Conservation (phyloP, 2,113 vertebrate species). For the Sterna hirundo region DNA sequence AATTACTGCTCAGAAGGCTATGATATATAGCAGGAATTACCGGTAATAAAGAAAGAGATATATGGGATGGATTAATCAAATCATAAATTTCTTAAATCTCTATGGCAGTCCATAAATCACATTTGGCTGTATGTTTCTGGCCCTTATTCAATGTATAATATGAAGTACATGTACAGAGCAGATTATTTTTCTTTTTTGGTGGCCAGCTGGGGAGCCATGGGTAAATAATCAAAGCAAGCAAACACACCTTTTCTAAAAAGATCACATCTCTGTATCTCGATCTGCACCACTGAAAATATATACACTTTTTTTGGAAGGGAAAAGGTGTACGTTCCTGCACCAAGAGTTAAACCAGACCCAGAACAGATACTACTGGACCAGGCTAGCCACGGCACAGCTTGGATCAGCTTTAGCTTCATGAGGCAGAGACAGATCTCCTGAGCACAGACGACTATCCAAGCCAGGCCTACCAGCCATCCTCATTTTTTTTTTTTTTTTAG, state of each 20-base stretch:
- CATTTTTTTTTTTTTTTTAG: background rate
- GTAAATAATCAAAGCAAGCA: background rate
- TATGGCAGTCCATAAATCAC: conserved; percentile 45
- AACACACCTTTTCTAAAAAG: background rate
- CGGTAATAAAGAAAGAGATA: conserved; percentile 52
- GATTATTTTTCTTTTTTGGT: background rate
- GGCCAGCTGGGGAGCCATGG: background rate
- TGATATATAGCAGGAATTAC: conserved; percentile 45
- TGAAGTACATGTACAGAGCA: background rate
- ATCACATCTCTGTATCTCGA: background rate
- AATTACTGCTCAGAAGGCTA: background rate
- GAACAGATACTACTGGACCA: background rate
- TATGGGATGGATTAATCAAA: conserved; percentile 66
- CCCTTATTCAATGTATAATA: background rate
- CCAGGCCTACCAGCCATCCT: background rate
- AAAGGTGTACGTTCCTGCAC: background rate
- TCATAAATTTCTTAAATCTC: conserved; percentile 58
- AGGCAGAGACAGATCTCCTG: background rate
- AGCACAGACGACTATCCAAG: background rate
- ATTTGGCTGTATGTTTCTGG: background rate
- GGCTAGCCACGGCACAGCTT: background rate
- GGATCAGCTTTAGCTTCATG: background rate
- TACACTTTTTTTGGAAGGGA: background rate
- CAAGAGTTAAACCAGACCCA: background rate
- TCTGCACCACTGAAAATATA: accelerated